A percentile compares a stretch with the other conserved stretches of the same genome.
Conservation (phyloP, 2,888 invertebrate genomes). For the Melangyna quadrimaculata region DNA sequence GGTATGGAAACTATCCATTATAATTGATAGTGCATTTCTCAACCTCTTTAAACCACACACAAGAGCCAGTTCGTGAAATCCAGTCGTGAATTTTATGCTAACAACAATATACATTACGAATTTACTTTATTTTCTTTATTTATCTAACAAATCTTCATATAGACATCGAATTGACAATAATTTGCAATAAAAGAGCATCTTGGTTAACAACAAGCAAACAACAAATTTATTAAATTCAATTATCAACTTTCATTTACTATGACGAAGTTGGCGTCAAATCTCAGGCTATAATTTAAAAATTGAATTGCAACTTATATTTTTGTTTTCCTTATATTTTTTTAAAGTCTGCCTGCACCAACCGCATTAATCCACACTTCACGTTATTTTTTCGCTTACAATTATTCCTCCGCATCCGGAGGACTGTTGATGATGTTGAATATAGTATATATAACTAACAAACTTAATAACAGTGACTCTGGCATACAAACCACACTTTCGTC, state of each 20-base stretch:
- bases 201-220: not conserved
- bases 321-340: not conserved
- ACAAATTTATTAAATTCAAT: not conserved
- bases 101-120: too few species aligned
- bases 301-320: not conserved
- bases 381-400: not conserved
- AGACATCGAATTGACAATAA: not conserved
- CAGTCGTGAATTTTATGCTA: too few species aligned
- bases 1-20: too few species aligned
- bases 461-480: not conserved
- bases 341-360: not conserved
- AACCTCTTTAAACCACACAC: too few species aligned
- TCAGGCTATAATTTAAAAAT: not conserved
- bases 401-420: constrained; percentile 7
- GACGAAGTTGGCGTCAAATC: not conserved
- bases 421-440: not conserved
- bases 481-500: constrained; percentile 12
- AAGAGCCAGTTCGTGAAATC: too few species aligned
- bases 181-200: not conserved
- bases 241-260: not conserved
- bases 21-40: too few species aligned
- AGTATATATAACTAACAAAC: not conserved
- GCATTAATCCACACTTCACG: constrained; percentile 14
- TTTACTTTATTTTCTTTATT: too few species aligned
- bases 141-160: too few species aligned